A percentile compares a stretch with the other conserved stretches of the same genome.
phyloP scores from a whole-genome alignment of 2,888 invertebrate species.

The Rhingia rostrata region DNA sequence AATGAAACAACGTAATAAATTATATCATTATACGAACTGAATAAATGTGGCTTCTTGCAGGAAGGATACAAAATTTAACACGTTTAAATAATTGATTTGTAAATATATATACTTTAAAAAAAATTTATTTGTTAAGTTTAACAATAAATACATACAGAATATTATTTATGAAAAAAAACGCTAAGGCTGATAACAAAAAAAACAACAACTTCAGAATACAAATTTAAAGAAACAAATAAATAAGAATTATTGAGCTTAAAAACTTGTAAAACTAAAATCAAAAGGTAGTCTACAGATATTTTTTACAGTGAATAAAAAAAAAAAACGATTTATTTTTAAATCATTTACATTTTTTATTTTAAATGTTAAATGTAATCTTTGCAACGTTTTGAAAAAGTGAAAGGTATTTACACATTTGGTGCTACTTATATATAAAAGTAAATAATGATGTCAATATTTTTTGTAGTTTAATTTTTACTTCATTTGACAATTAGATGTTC shows the following conservation, averaged over 20 bases:
- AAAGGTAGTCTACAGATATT: constrained; percentile 27
- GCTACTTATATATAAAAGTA: constrained; percentile 53
- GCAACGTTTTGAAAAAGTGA: constrained; percentile 38
- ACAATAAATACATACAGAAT: neutral
- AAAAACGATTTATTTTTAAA: constrained; percentile 11
- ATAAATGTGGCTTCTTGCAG: constrained; percentile 63
- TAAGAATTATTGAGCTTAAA: constrained; percentile 53
- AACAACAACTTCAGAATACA: constrained; percentile 47
- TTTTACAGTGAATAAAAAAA: constrained; percentile 41
- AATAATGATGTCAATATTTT: constrained; percentile 16
- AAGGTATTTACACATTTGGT: constrained; percentile 53
- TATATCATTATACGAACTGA: constrained; percentile 25
- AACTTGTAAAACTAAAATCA: constrained; percentile 17
- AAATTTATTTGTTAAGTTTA: constrained; percentile 7
- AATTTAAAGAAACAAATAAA: constrained; percentile 37
- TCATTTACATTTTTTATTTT: constrained; percentile 30
- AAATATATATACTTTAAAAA: constrained; percentile 9
- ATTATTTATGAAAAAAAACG: constrained; percentile 23
- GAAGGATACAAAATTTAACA: neutral
- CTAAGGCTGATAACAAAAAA: constrained; percentile 49
- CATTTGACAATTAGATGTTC: constrained; percentile 9
- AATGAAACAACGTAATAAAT: neutral
- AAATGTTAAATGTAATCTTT: constrained; percentile 31
- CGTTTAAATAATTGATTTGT: neutral
- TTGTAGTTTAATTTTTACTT: constrained; percentile 30